phyloP scores from a whole-genome alignment of 2,797 vertebrate species.

The Moxostoma hubbsi region DNA sequence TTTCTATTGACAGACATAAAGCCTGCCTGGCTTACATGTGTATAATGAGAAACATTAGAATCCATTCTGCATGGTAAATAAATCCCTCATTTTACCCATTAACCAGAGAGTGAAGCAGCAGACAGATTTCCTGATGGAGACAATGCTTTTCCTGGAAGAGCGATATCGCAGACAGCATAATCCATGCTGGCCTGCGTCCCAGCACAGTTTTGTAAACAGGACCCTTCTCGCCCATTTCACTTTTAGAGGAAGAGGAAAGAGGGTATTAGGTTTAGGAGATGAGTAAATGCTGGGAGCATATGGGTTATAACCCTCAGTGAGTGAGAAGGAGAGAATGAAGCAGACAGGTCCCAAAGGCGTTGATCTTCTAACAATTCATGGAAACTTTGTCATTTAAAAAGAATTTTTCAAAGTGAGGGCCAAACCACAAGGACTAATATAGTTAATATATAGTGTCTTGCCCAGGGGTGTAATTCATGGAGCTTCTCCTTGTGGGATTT shows the following conservation, averaged over 20 bases:
- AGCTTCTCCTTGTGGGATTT: too few species aligned
- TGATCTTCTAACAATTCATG: too few species aligned
- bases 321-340: not conserved
- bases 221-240: conserved; percentile 30
- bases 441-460: too few species aligned
- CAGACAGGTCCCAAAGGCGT: too few species aligned
- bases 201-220: conserved; percentile 35
- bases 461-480: too few species aligned
- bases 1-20: not conserved
- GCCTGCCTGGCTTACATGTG: not conserved
- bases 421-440: too few species aligned
- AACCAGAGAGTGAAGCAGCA: conserved; percentile 37
- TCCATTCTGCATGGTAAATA: conserved; percentile 26
- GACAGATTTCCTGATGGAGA: conserved; percentile 41
- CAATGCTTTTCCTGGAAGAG: conserved; percentile 50
- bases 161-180: conserved; percentile 37
- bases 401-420: too few species aligned
- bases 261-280: conserved; percentile 62
- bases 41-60: conserved; percentile 18
- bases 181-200: conserved; percentile 21
- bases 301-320: conserved; percentile 62
- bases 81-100: conserved; percentile 30
- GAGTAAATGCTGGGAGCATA: conserved; percentile 64
- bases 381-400: too few species aligned
- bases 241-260: conserved; percentile 62